Evolutionary conservation across 2,888 invertebrate genomes (phyloP), one percentile per base, ranked within the genome.

Genomic region (Unio pictorum): DNA sequence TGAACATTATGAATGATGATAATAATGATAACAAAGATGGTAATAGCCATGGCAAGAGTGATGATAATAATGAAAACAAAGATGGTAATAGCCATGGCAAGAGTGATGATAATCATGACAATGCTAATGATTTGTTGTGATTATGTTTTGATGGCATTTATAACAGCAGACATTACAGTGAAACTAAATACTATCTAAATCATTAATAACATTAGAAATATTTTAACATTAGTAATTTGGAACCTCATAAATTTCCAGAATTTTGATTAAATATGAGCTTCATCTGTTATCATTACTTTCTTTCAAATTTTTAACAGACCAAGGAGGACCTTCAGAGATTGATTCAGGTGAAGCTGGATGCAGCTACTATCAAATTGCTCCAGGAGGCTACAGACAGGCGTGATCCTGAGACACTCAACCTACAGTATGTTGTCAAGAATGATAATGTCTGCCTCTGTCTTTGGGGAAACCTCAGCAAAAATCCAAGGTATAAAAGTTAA

Each of bases 391-490:
- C 87, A 28, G 79, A 81, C 3, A 68, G 87, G 54, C 83, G 84
- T 58, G 86, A 90, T 74, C 76, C 80, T 4, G 89, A 90, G 75
- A 89, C 89, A 5, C 81, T 81, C 62, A 90, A 90, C 73, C 82
- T 90, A n/a, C 88, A 89, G 71, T 82, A 83, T 71, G 72, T 80
- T 23, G 80, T 82, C 54, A 77, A 80, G 66, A 87, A 86, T 76
- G 79, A 83, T 34, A 73, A 81, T 34, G 84, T 89, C 54, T 83
- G 80, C 61, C 79, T 90, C 26, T 89, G 89, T 77, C 74, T 88
- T 55, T 90, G 90, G 90, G 90, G 89, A 55, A 90, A 90, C 74
- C 83, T 90, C 18, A 86, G 86, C 73, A 90, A 90, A 77, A 90
- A 90, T 78, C 89, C 89, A 20, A 87, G 89, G 89, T 89, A 74